Evolutionary conservation across 2,797 vertebrate genomes (phyloP), one percentile per base, ranked within the genome.

Genomic region (Centroberyx gerrardi): DNA sequence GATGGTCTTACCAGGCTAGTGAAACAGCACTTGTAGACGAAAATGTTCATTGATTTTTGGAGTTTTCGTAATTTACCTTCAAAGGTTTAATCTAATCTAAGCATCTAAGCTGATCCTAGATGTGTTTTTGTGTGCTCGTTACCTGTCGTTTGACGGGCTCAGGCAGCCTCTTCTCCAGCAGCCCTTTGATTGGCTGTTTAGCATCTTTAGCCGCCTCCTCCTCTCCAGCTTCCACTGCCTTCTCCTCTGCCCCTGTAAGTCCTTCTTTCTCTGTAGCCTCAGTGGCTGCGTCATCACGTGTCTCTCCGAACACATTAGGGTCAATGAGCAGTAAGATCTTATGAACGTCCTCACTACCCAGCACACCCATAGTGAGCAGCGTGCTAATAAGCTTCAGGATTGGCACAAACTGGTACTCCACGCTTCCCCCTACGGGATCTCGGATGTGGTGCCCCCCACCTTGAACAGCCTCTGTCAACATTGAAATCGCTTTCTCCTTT

Each of bases 81-180:
- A 38, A 14, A 36, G 66, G 62, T 63, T 63, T 29, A 55, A 14
- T 44, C 48, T 44, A 72, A 44, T 63, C 51, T 22, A 64, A 76
- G 53, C 54, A 64, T 29, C 31, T 46, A 15, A 38, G 2, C 69
- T 54, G 15, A 54, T 18, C 13, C 8, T 2, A 36, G n/a, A 66
- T 48, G 42, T 72, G 68, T 2, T 70, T 17, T 22, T 22, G 29
- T 53, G 29, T 63, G 60, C 38, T 63, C 9, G 4, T 44, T 75
- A 99, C 98, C 97, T 99, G 98, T 52, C 95, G 95, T 80, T 99
- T 99, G 75, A 99, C 98, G 0, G 98, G 97, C 90, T 99, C 98
- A 0, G 98, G 97, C 56, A 99, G 93, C 75, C 96, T 96, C 87
- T 96, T 99, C 92, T 99, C 97, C 89, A 99, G 78, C 73, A 99